These are phyloP conservation scores for Rhinichthys osculus DNA, from an alignment of 2,797 vertebrate genomes.

Conservation along the genomic window DNA sequence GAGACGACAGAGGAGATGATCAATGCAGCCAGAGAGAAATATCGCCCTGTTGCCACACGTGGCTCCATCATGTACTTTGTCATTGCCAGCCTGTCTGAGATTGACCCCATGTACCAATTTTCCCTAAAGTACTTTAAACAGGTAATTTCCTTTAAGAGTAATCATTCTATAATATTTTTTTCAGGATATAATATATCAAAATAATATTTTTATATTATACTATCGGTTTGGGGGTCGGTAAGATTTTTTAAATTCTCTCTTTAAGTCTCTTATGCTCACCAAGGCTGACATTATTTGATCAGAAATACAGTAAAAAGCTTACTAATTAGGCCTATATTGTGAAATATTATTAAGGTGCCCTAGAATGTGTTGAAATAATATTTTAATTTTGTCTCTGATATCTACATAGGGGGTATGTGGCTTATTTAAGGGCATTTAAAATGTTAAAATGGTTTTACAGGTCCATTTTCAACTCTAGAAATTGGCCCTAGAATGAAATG, in stretches of 20 bases:
- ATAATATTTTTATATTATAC: neutral
- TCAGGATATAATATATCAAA: neutral
- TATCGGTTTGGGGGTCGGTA: neutral
- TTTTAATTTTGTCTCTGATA: no score
- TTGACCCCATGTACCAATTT: constrained; percentile 87
- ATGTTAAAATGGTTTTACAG: no score
- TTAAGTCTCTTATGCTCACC: neutral
- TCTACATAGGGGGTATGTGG: no score
- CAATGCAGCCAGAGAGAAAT: constrained; percentile 78
- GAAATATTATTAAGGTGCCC: neutral
- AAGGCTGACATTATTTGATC: neutral
- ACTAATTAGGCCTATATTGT: no score
- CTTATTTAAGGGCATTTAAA: no score
- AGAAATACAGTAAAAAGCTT: neutral
- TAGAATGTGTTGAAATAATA: no score
- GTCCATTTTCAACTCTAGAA: no score
- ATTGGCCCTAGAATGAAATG: no score
- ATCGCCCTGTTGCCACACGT: constrained; percentile 79
- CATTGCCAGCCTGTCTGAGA: constrained; percentile 83
- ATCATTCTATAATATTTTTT: neutral
- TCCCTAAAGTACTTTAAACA: constrained; percentile 91
- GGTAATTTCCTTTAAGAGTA: constrained; percentile 51
- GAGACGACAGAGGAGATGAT: constrained; percentile 83
- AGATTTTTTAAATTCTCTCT: neutral
- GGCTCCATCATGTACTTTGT: constrained; percentile 85